Percentiles rank a stretch among this genome's conserved stretches.
phyloP scores from a whole-genome alignment of 2,797 vertebrate genomes.

The Dallia pectoralis region DNA sequence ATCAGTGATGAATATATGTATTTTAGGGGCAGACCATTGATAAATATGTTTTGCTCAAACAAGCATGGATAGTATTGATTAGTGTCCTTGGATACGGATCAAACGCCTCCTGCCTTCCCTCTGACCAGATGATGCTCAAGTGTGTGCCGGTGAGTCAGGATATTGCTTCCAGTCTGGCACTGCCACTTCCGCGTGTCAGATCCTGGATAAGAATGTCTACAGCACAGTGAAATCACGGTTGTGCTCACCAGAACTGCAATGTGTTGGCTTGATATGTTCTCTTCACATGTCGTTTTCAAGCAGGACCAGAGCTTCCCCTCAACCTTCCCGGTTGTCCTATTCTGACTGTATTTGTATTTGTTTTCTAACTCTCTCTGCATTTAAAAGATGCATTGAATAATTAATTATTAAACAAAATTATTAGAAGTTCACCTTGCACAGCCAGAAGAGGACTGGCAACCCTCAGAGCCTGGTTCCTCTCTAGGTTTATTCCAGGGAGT shows the following conservation, averaged over 20 bases:
- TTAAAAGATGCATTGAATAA: too few relatives aligned
- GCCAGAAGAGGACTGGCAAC: too few relatives aligned
- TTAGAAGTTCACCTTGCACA: too few relatives aligned
- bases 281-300: neutral
- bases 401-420: too few relatives aligned
- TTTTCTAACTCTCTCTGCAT: too few relatives aligned
- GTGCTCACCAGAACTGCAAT: neutral
- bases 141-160: neutral
- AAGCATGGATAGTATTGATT: conserved; percentile 39
- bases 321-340: too few relatives aligned
- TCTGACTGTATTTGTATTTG: too few relatives aligned
- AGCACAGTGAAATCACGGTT: neutral
- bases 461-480: too few relatives aligned
- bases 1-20: conserved; percentile 19
- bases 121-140: conserved; percentile 17
- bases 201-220: neutral
- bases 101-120: conserved; percentile 16
- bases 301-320: neutral
- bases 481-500: too few relatives aligned
- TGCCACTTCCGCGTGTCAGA: neutral
- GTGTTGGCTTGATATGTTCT: neutral
- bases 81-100: conserved; percentile 24
- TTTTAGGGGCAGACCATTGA: neutral
- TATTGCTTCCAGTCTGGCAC: neutral
- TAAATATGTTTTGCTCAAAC: conserved; percentile 12